These are phyloP conservation scores for Antitype chi DNA, from an alignment of 2,888 invertebrate genomes.

Conservation along the genomic window DNA sequence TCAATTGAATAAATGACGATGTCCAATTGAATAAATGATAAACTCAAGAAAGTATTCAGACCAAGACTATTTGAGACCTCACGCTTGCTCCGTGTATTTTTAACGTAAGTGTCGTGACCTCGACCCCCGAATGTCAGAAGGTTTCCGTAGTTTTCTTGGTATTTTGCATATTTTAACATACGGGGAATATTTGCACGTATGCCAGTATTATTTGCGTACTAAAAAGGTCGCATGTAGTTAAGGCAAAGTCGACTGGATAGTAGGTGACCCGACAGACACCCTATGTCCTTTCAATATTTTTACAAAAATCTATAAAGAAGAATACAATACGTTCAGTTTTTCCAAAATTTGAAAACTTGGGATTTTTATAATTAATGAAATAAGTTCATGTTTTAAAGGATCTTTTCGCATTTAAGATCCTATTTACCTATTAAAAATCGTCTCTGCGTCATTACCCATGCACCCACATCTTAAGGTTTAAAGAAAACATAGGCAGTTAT, in stretches of 20 bases:
- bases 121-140: slow-evolving; percentile 25
- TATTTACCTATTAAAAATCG: not conserved
- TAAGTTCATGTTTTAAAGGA: not conserved
- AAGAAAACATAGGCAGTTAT: too few relatives aligned
- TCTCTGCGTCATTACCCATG: not conserved
- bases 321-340: not conserved
- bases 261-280: not conserved
- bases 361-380: not conserved
- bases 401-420: not conserved
- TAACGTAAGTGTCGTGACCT: slow-evolving; percentile 42
- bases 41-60: slow-evolving; percentile 1
- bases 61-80: slow-evolving; percentile 6
- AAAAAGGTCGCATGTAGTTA: not conserved
- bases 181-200: slow-evolving; percentile 39
- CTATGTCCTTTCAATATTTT: not conserved
- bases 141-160: slow-evolving; percentile 29
- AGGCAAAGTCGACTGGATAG: not conserved
- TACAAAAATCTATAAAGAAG: not conserved
- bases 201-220: not conserved
- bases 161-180: slow-evolving; percentile 51
- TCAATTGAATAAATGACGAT: slow-evolving; percentile 36
- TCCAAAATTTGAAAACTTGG: not conserved
- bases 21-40: slow-evolving; percentile 43
- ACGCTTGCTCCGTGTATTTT: slow-evolving; percentile 42
- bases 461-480: too few relatives aligned